phyloP scores from a whole-genome alignment of 2,113 vertebrate species.

The Istiophorus platypterus region DNA sequence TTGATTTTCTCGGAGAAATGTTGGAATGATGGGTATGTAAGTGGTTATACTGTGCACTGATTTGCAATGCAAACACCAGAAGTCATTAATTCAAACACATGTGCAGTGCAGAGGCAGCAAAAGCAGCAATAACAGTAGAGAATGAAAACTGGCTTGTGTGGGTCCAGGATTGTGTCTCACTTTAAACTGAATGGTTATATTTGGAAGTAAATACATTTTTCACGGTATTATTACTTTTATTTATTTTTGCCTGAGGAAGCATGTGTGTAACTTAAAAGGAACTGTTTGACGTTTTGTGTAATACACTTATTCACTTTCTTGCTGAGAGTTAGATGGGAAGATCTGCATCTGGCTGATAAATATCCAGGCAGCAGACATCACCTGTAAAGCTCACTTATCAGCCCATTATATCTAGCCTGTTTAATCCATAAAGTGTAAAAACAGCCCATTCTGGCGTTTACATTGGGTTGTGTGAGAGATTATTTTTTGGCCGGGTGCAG shows the following conservation, averaged over 20 bases:
- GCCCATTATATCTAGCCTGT: too few relatives aligned
- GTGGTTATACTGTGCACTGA: neutral
- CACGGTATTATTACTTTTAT: too few relatives aligned
- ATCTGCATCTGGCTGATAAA: neutral
- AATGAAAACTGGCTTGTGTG: neutral
- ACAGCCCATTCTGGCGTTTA: too few relatives aligned
- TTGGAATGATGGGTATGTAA: neutral
- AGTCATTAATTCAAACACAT: neutral
- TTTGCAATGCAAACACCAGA: conserved; percentile 21
- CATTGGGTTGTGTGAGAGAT: neutral
- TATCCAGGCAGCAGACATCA: neutral
- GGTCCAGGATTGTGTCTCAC: neutral
- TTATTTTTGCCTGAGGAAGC: too few relatives aligned
- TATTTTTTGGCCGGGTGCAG: neutral
- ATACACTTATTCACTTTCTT: too few relatives aligned
- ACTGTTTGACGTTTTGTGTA: too few relatives aligned
- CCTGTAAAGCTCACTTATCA: neutral
- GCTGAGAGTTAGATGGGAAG: too few relatives aligned
- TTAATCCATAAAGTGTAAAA: too few relatives aligned
- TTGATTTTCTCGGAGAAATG: neutral
- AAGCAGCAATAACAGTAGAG: neutral
- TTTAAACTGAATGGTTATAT: neutral
- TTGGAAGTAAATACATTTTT: neutral
- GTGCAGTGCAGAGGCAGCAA: neutral
- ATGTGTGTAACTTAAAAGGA: too few relatives aligned